Conservation (phyloP, 2,113 vertebrate species). For the Trichomycterus rosablanca region DNA sequence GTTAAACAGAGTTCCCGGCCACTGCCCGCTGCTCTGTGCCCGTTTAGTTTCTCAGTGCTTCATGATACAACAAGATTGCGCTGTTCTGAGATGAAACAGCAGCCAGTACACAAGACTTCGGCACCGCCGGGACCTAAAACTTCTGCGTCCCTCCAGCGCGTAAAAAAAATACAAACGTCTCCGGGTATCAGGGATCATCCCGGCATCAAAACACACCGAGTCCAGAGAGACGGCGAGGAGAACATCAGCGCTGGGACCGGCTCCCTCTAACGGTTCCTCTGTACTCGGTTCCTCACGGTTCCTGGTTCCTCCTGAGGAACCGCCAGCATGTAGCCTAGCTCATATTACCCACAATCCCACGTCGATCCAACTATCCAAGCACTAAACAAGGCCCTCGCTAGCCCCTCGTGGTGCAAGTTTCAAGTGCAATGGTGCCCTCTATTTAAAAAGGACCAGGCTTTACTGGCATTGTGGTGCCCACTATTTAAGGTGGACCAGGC, state of each 20-base stretch:
- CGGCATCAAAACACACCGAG: slow-evolving; percentile 43
- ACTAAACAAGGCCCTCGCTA: too few species aligned
- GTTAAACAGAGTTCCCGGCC: too few species aligned
- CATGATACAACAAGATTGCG: slow-evolving; percentile 27
- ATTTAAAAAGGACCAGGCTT: too few species aligned
- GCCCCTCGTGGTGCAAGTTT: too few species aligned
- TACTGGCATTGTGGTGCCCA: too few species aligned
- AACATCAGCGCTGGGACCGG: slow-evolving; percentile 49
- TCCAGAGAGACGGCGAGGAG: slow-evolving; percentile 10
- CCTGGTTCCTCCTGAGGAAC: slow-evolving; percentile 70
- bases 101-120: slow-evolving; percentile 5
- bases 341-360: slow-evolving; percentile 85
- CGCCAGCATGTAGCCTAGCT: slow-evolving; percentile 83
- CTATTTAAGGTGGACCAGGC: too few species aligned
- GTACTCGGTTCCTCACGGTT: slow-evolving; percentile 44
- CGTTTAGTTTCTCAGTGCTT: neutral
- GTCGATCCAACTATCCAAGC: slow-evolving; percentile 88
- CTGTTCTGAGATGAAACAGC: slow-evolving; percentile 35
- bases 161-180: slow-evolving; percentile 36
- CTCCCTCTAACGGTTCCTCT: slow-evolving; percentile 51
- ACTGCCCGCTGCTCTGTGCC: neutral
- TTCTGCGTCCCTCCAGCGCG: slow-evolving; percentile 21
- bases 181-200: slow-evolving; percentile 45
- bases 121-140: slow-evolving; percentile 26
- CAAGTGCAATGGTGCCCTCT: too few species aligned